Evolutionary conservation across 64 coral and sea anemone genomes (phyloP).

Genomic region (Dendrophyllia cribrosa): DNA sequence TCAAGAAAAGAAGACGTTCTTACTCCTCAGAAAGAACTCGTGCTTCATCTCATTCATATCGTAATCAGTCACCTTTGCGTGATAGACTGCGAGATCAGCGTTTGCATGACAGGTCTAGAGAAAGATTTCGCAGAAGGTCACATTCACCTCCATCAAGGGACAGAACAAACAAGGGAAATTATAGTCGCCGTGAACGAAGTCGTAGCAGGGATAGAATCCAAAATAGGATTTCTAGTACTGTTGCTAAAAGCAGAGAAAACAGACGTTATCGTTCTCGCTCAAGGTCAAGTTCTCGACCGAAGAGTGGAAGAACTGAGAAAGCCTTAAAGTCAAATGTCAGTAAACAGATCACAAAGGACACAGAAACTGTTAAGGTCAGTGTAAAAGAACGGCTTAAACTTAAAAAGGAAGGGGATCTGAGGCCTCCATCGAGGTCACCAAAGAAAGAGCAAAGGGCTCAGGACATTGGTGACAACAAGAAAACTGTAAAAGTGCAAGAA

Average conservation of each 20-base stretch:
- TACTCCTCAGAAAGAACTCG: constrained; percentile 8
- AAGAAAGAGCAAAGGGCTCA: background rate
- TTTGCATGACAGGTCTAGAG: background rate
- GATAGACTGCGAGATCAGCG: background rate
- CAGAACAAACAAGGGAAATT: background rate
- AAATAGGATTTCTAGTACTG: background rate
- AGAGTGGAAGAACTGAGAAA: background rate
- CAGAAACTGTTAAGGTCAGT: background rate
- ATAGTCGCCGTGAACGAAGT: background rate
- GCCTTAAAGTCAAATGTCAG: background rate
- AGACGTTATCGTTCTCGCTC: constrained; percentile 20
- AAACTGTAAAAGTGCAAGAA: background rate
- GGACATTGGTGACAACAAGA: background rate
- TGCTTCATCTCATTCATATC: background rate
- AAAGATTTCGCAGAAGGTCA: constrained; percentile 4
- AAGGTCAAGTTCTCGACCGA: constrained; percentile 3
- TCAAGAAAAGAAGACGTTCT: constrained; percentile 8
- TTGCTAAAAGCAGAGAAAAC: constrained; percentile 1
- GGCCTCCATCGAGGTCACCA: background rate
- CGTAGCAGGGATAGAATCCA: constrained; percentile 26
- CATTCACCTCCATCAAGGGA: constrained; percentile 10
- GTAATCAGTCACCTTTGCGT: background rate
- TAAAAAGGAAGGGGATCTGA: background rate
- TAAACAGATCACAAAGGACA: background rate
- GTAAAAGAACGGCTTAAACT: constrained; percentile 10